Base-by-base conservation (phyloP, 2,113 vertebrate species). In the Bubalus kerabau region DNA sequence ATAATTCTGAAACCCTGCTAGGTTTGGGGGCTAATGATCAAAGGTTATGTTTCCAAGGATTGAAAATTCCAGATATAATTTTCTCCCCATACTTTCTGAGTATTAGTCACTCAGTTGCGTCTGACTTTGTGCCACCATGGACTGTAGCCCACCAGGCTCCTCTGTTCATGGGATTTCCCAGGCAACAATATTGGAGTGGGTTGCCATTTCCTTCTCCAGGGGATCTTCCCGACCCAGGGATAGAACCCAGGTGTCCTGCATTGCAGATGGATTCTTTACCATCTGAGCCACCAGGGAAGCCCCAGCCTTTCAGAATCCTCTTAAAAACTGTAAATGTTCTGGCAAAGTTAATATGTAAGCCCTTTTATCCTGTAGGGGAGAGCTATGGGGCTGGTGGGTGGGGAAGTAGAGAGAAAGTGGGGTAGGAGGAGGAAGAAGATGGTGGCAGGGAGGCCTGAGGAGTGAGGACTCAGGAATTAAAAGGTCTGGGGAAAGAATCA, bases 31-130 rank as follows among this genome's bases (percentile, higher is more conserved):
- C 92, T 95, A 93, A 90, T 78, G 43, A 74, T 59, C 16, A 87
- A 97, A 97, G 62, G 46, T 62, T 93, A 50, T 94, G 60, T 97
- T 96, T 97, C 90, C 36, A 82, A 52, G 84, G 46, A 16, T 71
- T 96, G 93, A 59, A 57, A 64, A 91, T 97, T 98, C 92, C 28
- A 28, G 90, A 48, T 78, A 60, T 30, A 88, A 54, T 85, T 84
- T 87, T 88, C 46, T 88, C 30, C 36, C 4, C 6, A 76, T 40
- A 26, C 40, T 76, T 76, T 76, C 11, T 76, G 12, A 26, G 71
- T 43, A 40, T 76, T 76, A 76, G 71, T 76, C 23, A 43, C 23
- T 76, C 71, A 26, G 36, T 76, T 7, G 40, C 14, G 3, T 26
- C 40, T 43, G 40, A 76, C 71, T 14, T 76, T 76, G 71, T 43